Conservation (phyloP, 2,797 vertebrate genomes). For the Lagorchestes hirsutus region DNA sequence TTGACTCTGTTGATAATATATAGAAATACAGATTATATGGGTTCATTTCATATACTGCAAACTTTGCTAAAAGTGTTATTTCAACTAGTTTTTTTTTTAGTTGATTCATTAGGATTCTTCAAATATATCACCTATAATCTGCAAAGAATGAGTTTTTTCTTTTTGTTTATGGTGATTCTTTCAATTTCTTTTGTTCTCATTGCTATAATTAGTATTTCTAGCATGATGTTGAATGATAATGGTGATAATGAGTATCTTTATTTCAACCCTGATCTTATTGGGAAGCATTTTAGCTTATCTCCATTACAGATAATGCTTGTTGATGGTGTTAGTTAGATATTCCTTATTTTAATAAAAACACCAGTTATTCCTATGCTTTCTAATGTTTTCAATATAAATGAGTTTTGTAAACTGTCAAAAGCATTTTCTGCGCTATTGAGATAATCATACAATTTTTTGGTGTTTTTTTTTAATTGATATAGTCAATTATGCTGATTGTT, state of each 20-base stretch:
- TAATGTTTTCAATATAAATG: background rate
- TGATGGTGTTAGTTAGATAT: background rate
- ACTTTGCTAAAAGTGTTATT: no score
- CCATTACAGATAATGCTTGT: background rate
- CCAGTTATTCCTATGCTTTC: background rate
- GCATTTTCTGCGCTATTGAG: background rate
- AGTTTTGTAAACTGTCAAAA: background rate
- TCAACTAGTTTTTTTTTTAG: no score
- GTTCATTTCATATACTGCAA: no score
- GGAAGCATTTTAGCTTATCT: no score
- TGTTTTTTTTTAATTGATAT: background rate
- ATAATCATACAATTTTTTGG: background rate
- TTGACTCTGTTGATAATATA: no score
- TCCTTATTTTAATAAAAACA: background rate
- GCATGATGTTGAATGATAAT: background rate
- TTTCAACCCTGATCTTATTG: background rate
- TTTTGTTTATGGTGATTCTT: no score
- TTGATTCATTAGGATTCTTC: no score
- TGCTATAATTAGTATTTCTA: background rate
- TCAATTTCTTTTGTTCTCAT: background rate
- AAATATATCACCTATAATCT: no score
- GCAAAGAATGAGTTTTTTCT: no score
- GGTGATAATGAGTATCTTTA: background rate
- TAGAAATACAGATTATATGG: no score
- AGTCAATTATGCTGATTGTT: background rate